Base-by-base conservation (phyloP, 2,888 invertebrate species). In the Lochmaea crataegi region DNA sequence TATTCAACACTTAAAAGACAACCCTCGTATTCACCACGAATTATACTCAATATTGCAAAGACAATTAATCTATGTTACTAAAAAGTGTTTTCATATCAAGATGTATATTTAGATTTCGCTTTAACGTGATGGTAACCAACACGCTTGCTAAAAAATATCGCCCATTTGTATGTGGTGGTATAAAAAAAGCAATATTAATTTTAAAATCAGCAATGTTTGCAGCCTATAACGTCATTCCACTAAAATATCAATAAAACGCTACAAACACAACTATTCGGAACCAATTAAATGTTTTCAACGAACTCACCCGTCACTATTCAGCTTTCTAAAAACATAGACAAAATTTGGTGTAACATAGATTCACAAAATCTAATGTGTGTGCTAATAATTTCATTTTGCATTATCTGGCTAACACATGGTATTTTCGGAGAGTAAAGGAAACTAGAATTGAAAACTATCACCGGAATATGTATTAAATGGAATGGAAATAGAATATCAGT, bases 251-350 rank as follows among this genome's bases (percentile, higher is more conserved):
- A 26, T 14, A 58, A 58, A 58, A 58, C 12, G 14, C 58, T 32
- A 58, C 58, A 14, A 32, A 58, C 32, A 58, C 26, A 58, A 58
- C 58, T 32, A 58, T 12, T 58, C 10, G 32, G 32, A 32, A 26
- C 58, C 32, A 14, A 32, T 32, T 58, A 32, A 58, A 41, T 18
- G n/a, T 60, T 60, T 63, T 42, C 2, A 16, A 42, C 42, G 12
- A 63, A 63, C 61, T 63, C 61, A 63, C 61, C 61, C 61, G 42
- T 63, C 61, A 42, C 61, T 63, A 41, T 63, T 63, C 61, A 5
- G 61, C 61, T 63, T 63, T 63, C 61, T 63, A 63, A 38, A 60
- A 63, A 63, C 42, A 63, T 42, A 63, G 41, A 63, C 3, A 53
- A 53, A 53, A 53, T 53, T 53, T 53, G 18, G 10, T 53, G n/a